These are phyloP conservation scores for Drosophila tsacasi DNA, from an alignment of 1,140 invertebrate genomes.

Conservation along the genomic window DNA sequence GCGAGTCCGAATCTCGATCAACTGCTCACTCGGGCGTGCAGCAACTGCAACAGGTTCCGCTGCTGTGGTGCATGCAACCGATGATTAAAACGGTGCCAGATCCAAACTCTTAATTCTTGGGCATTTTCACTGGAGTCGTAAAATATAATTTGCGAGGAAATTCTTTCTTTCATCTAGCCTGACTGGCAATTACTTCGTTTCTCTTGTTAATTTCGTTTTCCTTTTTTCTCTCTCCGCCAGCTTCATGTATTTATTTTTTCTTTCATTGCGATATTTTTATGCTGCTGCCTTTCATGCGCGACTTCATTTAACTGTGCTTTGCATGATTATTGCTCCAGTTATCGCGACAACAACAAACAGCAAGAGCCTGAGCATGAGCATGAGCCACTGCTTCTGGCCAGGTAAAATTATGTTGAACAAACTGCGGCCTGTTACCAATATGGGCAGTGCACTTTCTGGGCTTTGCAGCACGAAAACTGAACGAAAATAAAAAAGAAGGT, in stretches of 20 bases:
- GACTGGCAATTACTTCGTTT: constrained; percentile 68
- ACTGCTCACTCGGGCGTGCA: constrained; percentile 56
- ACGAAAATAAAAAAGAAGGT: constrained; percentile 24
- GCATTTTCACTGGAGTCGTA: constrained; percentile 75
- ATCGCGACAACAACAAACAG: constrained; percentile 40
- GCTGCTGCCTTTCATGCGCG: constrained; percentile 68
- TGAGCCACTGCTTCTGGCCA: constrained; percentile 41
- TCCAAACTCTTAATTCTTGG: constrained; percentile 73
- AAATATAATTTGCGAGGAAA: constrained; percentile 75
- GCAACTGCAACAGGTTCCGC: constrained; percentile 60
- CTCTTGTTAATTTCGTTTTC: constrained; percentile 53
- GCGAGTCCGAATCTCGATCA: constrained; percentile 46
- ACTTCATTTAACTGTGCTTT: constrained; percentile 78
- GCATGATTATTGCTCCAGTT: constrained; percentile 81
- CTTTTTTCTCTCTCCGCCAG: constrained; percentile 6
- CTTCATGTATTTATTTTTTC: constrained; percentile 22
- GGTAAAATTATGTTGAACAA: constrained; percentile 57
- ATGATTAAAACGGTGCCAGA: constrained; percentile 74
- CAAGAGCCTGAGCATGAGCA: constrained; percentile 39
- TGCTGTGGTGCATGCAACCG: constrained; percentile 73
- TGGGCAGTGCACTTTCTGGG: constrained; percentile 33
- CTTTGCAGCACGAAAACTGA: not conserved
- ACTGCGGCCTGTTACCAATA: constrained; percentile 46
- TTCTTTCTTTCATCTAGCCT: constrained; percentile 55
- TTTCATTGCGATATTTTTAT: constrained; percentile 44